Conservation (phyloP, 2,888 invertebrate species). For the Stratiomys singularior region DNA sequence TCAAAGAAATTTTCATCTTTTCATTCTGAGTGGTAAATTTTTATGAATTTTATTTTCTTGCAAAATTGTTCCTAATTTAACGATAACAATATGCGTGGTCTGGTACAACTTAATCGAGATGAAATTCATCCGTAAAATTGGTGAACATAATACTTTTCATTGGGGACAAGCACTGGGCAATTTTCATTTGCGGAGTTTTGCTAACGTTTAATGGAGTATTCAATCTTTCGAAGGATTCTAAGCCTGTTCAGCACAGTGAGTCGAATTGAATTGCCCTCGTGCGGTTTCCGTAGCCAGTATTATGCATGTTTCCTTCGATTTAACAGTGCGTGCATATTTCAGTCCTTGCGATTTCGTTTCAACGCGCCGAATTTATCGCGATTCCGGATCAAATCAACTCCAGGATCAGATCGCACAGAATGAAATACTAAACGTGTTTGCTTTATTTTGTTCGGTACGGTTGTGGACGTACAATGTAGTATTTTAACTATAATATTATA, state of each 20-base stretch:
- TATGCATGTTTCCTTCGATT: too few species aligned
- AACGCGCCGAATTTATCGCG: background rate
- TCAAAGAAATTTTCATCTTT: background rate
- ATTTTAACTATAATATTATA: background rate
- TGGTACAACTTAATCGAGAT: background rate
- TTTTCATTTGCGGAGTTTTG: background rate
- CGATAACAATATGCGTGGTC: background rate
- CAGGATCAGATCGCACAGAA: background rate
- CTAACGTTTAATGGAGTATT: background rate
- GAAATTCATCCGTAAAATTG: constrained; percentile 5
- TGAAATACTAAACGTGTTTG: constrained; percentile 6
- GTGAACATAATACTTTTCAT: background rate
- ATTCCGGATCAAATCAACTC: background rate
- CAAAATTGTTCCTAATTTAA: constrained; percentile 4
- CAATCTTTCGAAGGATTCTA: background rate
- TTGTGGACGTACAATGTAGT: background rate
- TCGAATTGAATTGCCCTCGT: too few species aligned
- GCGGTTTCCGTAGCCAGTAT: too few species aligned
- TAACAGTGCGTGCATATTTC: constrained; percentile 7
- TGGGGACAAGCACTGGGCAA: too few species aligned
- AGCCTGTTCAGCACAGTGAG: too few species aligned
- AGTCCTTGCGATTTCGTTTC: background rate
- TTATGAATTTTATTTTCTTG: background rate
- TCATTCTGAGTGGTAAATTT: background rate
- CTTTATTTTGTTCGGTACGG: constrained; percentile 1